Evolutionary conservation across 2,888 invertebrate species (phyloP), one percentile per base, ranked within the genome.

Genomic region (Apamea monoglypha): DNA sequence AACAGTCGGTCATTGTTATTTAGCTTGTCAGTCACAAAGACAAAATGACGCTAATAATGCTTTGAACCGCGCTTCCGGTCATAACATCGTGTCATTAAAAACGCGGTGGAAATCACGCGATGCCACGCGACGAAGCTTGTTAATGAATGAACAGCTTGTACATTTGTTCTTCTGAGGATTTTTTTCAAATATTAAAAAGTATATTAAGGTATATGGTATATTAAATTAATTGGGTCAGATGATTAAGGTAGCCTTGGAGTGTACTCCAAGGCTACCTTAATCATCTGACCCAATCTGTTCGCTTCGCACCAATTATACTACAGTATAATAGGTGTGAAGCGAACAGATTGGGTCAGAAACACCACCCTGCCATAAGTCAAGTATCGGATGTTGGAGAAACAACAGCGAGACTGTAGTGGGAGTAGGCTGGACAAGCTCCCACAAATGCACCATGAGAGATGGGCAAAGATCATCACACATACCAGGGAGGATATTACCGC

Each of bases 101-200:
- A 56, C 1, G 8, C n/a, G 36, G 47, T 77, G 7, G 29, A 44
- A 47, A 44, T 79, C 85, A 82, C 85, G 80, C 67, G n/a, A 71
- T 14, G 36, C 10, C 64, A 44, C 25, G 64, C n/a, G 36, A 47
- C 5, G 18, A n/a, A 47, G n/a, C 10, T 59, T 50, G 4, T 50
- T 67, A 64, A 59, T 50, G 18, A 69, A 32, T 59, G 16, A 69
- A n/a, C 16, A 70, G 21, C n/a, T 68, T 25, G 21, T 44, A 25
- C 4, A 29, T n/a, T 61, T n/a, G 8, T n/a, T n/a, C 5, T 36
- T 47, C 64, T 14, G 18, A n/a, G 16, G 16, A 5, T 29, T 32
- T n/a, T 47, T n/a, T 18, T 10, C 6, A 12, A 63, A 12, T 61
- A 71, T 47, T 29, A 7, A 4, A 6, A 10, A 29, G 10, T 47